Base-by-base conservation (phyloP, 1,140 invertebrate genomes). In the Heliconius nattereri region DNA sequence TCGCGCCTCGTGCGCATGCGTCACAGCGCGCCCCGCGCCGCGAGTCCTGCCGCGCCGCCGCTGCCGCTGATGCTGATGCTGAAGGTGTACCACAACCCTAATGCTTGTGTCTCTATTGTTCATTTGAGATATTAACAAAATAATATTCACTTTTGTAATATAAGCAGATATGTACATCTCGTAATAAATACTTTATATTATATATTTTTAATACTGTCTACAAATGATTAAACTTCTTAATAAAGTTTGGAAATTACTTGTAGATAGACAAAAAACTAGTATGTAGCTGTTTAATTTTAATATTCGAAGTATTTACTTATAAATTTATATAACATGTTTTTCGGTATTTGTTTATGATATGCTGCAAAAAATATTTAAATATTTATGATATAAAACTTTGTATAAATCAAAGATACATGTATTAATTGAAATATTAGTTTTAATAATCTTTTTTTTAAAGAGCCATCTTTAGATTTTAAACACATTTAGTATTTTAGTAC, bases 1-100 rank as follows among this genome's bases (percentile, higher is more conserved):
- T 77, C 81, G 84, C 88, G 88, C 89, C 89, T 87, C 89, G 88
- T 86, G 91, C 92, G 91, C 91, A 90, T 93, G 91, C 92, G 92
- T 93, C 89, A 92, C 81, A 52, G 81, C 79, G 73, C 84, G 86
- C 84, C 86, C 83, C 88, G 85, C 84, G 82, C 85, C 83, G 80
- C 80, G 57, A 60, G 78, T 80, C 82, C 82, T 78, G 81, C 76
- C 75, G 32, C n/a, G 40, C 70, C 73, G 75, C 66, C 78, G 57
- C 75, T 19, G 71, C 60, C 70, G 70, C 71, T 52, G 76, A 1
- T 9, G 37, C 37, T 40, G 37, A 40, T 11, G 37, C 40, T 45
- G 40, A n/a, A 7, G 60, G 26, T 66, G 60, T 66, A 66, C 9
- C 60, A 66, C 60, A 11, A 66, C 23, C 60, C 60, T 66, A 29